Conservation (phyloP, 2,113 vertebrate species). For the Myotis davidii region DNA sequence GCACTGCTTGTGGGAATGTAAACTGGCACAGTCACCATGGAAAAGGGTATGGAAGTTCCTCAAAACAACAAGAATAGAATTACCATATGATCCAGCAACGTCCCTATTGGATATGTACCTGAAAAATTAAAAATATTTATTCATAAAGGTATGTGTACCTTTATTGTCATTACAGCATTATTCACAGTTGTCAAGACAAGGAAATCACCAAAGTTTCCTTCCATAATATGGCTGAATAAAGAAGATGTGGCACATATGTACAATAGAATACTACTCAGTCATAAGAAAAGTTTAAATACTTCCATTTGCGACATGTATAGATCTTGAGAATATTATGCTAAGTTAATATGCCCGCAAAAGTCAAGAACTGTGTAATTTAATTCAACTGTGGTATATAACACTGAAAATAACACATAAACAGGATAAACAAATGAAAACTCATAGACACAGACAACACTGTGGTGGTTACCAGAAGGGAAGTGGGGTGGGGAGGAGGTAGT, state of each 20-base stretch:
- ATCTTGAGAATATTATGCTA: not conserved
- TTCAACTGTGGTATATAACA: not conserved
- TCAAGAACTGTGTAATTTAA: not conserved
- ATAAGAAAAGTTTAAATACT: not conserved
- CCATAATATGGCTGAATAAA: not conserved
- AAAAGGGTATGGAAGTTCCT: not conserved
- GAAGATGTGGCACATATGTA: not conserved
- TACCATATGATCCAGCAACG: not conserved
- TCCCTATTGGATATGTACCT: not conserved
- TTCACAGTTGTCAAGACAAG: not conserved
- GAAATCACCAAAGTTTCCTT: not conserved
- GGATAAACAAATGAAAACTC: not conserved
- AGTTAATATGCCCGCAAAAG: not conserved
- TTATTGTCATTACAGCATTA: not conserved
- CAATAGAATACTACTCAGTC: not conserved
- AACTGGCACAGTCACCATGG: not conserved
- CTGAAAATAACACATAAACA: not conserved
- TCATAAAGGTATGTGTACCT: not conserved
- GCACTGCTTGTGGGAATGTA: not conserved
- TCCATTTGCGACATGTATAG: not conserved
- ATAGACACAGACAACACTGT: not conserved
- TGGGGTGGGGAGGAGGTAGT: not conserved
- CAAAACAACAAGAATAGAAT: not conserved
- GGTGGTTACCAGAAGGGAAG: not conserved
- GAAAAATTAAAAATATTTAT: not conserved